Evolutionary conservation across 2,113 vertebrate genomes (phyloP), one percentile per base, ranked within the genome.

Genomic region (Todiramphus saurophagus): DNA sequence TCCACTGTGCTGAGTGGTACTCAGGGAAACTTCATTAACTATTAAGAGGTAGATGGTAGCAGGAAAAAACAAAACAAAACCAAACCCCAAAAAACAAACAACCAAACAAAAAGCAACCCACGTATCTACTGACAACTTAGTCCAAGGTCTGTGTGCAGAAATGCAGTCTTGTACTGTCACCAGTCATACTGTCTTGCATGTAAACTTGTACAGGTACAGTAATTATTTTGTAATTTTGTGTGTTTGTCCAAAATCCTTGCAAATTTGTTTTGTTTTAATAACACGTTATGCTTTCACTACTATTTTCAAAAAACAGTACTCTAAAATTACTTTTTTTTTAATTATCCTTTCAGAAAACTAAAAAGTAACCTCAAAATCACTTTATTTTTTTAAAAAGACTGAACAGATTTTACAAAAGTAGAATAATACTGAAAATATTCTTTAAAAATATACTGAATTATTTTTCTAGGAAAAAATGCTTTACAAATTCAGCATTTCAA

Each of bases 1-100:
- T 89, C 51, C 64, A 62, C 73, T 44, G 23, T 41, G 33, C 76
- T 84, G 80, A 87, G 72, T 48, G 73, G 63, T 73, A 63, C 75
- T 88, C 56, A 48, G 59, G 30, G 43, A 90, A 95, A 83, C 41
- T 78, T 91, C 67, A 76, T 93, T 87, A 95, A 73, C 80, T 95
- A 43, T 83, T 93, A 92, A 92, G 82, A 81, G 64, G 48, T 68
- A 64, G 35, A 64, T 68, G 58, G 64, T 83, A 62, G 44, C n/a
- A 62, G n/a, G 1, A 2, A 10, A n/a, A 53, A n/a, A 44, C 20
- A 2, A 5, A 44, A 18, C 19, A 48, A 60, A 67, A 24, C 9
- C 23, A 73, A 46, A 23, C 8, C 15, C 25, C 9, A 20, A 37
- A 13, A 39, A 23, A 8, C 9, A 31, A 37, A 5, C 3, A 21